Evolutionary conservation across 2,797 vertebrate species (phyloP).

Genomic region (Holocentrus rufus): DNA sequence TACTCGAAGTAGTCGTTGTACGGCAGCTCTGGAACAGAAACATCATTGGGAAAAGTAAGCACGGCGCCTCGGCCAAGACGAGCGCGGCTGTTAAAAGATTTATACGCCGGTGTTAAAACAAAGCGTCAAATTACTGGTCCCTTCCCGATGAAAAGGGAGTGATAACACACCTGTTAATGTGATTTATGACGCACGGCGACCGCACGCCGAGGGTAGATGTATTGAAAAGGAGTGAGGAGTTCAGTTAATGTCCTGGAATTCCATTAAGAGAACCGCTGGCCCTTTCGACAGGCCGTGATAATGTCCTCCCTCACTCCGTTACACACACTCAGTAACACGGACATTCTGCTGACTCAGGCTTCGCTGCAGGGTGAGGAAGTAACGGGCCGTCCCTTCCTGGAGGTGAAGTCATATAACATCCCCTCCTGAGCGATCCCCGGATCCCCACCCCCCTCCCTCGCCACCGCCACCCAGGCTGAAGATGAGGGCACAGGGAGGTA

Average conservation of each 20-base stretch:
- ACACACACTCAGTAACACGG: constrained; percentile 35
- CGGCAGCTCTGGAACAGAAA: constrained; percentile 84
- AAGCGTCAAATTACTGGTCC: constrained; percentile 22
- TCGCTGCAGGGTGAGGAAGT: constrained; percentile 18
- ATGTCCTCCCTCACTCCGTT: constrained; percentile 38
- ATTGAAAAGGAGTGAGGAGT: constrained; percentile 24
- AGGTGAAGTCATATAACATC: constrained; percentile 11
- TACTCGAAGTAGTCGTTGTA: constrained; percentile 97
- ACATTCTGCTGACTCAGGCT: constrained; percentile 50
- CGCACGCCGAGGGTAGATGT: constrained; percentile 17
- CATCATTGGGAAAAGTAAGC: constrained; percentile 25
- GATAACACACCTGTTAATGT: constrained; percentile 37
- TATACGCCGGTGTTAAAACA: constrained; percentile 15
- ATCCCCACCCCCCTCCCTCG: too few relatives aligned
- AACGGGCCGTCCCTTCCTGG: background rate
- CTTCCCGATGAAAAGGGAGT: constrained; percentile 30
- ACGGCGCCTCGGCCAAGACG: background rate
- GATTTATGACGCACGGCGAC: constrained; percentile 42
- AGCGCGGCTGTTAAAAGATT: constrained; percentile 18
- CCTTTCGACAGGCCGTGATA: constrained; percentile 46
- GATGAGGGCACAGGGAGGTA: too few relatives aligned
- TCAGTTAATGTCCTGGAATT: constrained; percentile 52
- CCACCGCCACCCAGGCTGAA: background rate
- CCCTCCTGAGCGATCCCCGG: background rate
- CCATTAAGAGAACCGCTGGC: constrained; percentile 51